A percentile compares a stretch with the other conserved stretches of the same genome.
phyloP scores from a whole-genome alignment of 2,113 vertebrate species.

The Onychostoma macrolepis region DNA sequence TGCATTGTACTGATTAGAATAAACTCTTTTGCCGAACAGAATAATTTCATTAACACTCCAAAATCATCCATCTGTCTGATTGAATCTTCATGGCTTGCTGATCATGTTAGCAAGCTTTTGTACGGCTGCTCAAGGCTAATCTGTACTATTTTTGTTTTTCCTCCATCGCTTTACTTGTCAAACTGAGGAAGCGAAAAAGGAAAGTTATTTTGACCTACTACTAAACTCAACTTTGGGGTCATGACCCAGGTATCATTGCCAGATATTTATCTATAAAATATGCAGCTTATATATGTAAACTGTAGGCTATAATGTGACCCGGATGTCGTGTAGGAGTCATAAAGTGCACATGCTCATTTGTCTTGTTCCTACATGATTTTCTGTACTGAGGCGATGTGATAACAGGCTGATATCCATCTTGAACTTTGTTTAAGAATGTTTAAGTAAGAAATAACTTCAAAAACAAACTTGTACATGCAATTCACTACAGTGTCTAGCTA shows the following conservation, averaged over 20 bases:
- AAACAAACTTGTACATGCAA: not conserved
- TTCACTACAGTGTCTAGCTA: not conserved
- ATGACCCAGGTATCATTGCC: not conserved
- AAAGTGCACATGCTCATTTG: not conserved
- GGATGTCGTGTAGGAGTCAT: not conserved
- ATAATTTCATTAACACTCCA: conserved; percentile 45
- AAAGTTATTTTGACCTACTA: conserved; percentile 33
- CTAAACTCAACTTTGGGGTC: not conserved
- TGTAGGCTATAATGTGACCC: not conserved
- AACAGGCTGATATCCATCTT: conserved; percentile 11
- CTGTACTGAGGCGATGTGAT: not conserved
- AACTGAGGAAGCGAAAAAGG: not conserved
- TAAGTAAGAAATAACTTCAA: not conserved
- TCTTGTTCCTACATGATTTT: not conserved
- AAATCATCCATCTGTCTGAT: conserved; percentile 39
- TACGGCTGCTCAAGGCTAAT: conserved; percentile 25
- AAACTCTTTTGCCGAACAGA: conserved; percentile 3
- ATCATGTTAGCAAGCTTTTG: conserved; percentile 34
- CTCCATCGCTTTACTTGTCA: not conserved
- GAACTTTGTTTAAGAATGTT: not conserved
- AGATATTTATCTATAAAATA: not conserved
- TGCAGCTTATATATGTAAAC: not conserved
- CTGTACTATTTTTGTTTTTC: not conserved
- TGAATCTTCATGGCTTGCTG: conserved; percentile 33
- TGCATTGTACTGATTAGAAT: conserved; percentile 37